Evolutionary conservation across 2,888 invertebrate genomes (phyloP).

Genomic region (Phymatocera aterrima): DNA sequence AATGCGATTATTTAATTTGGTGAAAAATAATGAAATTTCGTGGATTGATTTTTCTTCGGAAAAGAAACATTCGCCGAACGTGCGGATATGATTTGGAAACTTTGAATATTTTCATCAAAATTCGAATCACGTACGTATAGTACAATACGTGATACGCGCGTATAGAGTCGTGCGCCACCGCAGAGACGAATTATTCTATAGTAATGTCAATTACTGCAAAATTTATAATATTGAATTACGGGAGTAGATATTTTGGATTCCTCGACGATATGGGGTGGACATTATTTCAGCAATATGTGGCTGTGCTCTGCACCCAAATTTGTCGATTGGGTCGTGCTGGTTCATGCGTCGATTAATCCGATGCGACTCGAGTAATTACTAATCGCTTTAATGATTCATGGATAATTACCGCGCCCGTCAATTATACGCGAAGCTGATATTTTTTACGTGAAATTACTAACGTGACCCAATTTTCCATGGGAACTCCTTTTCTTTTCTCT

Average conservation of each 20-base stretch:
- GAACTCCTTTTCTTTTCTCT: too few relatives aligned
- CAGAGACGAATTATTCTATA: neutral
- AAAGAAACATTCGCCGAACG: too few relatives aligned
- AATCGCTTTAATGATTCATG: slow-evolving; percentile 9
- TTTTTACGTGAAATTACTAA: neutral
- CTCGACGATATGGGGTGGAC: neutral
- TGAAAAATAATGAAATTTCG: too few relatives aligned
- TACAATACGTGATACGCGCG: too few relatives aligned
- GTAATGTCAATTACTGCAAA: neutral
- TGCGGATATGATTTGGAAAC: too few relatives aligned
- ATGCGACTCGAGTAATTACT: slow-evolving; percentile 11
- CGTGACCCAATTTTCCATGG: neutral
- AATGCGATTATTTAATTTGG: too few relatives aligned
- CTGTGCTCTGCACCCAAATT: neutral
- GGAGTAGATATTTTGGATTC: slow-evolving; percentile 21
- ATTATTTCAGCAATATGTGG: slow-evolving; percentile 23
- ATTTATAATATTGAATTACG: slow-evolving; percentile 17
- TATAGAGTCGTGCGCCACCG: neutral
- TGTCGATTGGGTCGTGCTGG: slow-evolving; percentile 20
- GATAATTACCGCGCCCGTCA: neutral
- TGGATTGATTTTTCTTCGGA: too few relatives aligned
- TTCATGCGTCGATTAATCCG: slow-evolving; percentile 25
- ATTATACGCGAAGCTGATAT: neutral
- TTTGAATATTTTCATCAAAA: too few relatives aligned
- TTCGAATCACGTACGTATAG: too few relatives aligned